These are phyloP conservation scores for Gobio gobio DNA, from an alignment of 2,113 vertebrate species.

Conservation along the genomic window DNA sequence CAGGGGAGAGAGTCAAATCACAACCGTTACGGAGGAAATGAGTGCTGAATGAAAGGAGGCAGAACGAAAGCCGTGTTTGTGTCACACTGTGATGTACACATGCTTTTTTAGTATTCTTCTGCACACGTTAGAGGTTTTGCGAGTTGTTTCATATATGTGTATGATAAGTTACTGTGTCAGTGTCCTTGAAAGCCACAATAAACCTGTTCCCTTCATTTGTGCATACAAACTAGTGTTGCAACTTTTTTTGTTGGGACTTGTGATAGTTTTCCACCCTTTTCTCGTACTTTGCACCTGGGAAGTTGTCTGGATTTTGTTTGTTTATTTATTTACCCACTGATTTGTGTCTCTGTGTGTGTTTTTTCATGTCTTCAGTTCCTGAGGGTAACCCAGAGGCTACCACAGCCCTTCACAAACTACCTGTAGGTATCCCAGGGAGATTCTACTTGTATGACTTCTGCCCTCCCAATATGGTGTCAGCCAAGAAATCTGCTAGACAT, in stretches of 20 bases:
- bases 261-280: background rate
- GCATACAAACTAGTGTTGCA: background rate
- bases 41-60: slow-evolving; percentile 16
- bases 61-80: background rate
- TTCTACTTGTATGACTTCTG: slow-evolving; percentile 30
- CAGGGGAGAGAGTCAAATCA: slow-evolving; percentile 16
- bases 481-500: background rate
- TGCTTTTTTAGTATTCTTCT: background rate
- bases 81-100: background rate
- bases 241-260: background rate
- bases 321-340: slow-evolving; percentile 22
- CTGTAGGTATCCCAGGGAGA: background rate
- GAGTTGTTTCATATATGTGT: background rate
- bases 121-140: background rate
- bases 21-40: slow-evolving; percentile 20
- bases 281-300: background rate
- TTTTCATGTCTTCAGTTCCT: slow-evolving; percentile 29
- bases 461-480: background rate
- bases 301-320: slow-evolving; percentile 10
- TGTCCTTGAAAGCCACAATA: background rate
- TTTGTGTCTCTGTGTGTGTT: slow-evolving; percentile 20
- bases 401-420: slow-evolving; percentile 17
- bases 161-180: background rate
- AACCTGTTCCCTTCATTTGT: background rate
- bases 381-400: slow-evolving; percentile 50